Base-by-base conservation (phyloP, 2,113 vertebrate genomes). In the Charadrius vociferus region DNA sequence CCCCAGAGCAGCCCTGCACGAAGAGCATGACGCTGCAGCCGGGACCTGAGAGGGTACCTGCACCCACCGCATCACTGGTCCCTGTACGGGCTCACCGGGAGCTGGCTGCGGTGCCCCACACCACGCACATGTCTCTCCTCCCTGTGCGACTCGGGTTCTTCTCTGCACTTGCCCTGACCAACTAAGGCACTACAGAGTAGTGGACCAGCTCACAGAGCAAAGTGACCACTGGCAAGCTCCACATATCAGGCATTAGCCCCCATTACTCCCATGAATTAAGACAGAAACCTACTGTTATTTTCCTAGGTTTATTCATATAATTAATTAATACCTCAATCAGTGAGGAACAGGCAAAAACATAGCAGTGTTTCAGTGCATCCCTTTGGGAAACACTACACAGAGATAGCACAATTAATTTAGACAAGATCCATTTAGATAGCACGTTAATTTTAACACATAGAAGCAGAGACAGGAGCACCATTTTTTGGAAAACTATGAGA, bases 271-370 rank as follows among this genome's bases (percentile, higher is more conserved):
- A 23, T 7, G 50, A 95, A 89, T 81, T 88, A 65, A 94, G 80
- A 85, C 50, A 87, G 62, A 93, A 96, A 75, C 21, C 52, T 85
- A 70, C 80, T 86, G 93, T 74, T 86, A 49, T 92, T 94, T 96
- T 88, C 86, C 37, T 52, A 41, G 32, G 45, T 37, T 61, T 95
- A 65, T 71, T 93, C 84, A 49, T 92, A 92, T 85, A 95, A 96
- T 95, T 94, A 97, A 94, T 95, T 95, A 97, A 95, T 97, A 94
- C 83, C 86, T 93, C 87, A 95, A 81, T 90, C 94, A 95, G 85
- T 63, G 81, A 90, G 88, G 94, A 96, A 87, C 90, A 96, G 83
- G 83, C 82, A 86, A 88, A 88, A 91, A 72, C 67, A 39, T 83
- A 96, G 93, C 86, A 94, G 84, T 75, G 88, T 91, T 95, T 97